phyloP scores from a whole-genome alignment of 2,113 vertebrate species.

The Alexandromys fortis region DNA sequence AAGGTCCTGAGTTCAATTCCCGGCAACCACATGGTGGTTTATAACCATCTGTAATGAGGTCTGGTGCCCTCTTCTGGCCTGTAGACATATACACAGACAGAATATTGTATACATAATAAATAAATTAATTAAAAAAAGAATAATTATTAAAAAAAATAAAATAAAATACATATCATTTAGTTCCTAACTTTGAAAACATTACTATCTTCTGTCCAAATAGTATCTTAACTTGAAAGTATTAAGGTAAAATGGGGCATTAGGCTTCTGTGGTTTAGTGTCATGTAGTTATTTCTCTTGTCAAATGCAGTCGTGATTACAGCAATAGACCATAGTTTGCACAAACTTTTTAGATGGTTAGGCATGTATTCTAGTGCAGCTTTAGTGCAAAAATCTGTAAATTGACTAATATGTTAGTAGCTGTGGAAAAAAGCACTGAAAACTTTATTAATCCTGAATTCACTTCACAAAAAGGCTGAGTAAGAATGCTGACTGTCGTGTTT shows the following conservation, averaged over 20 bases:
- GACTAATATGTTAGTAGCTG: background rate
- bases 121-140: no score
- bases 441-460: constrained; percentile 31
- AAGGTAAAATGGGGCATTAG: background rate
- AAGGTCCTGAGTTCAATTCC: no score
- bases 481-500: background rate
- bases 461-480: background rate
- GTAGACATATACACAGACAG: no score
- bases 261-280: constrained; percentile 1
- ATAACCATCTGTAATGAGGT: no score
- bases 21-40: no score
- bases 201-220: constrained; percentile 5
- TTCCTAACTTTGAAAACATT: background rate
- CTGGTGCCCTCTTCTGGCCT: no score
- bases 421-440: constrained; percentile 28
- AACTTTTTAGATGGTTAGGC: constrained; percentile 18
- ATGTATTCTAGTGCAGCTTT: constrained; percentile 24
- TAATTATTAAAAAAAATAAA: no score
- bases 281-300: constrained; percentile 21
- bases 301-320: constrained; percentile 23
- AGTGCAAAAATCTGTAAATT: constrained; percentile 26
- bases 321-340: background rate
- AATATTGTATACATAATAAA: no score
- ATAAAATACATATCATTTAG: constrained; percentile 28
- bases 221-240: constrained; percentile 47